Evolutionary conservation across 2,113 vertebrate species (phyloP).

Genomic region (Prionailurus viverrinus): DNA sequence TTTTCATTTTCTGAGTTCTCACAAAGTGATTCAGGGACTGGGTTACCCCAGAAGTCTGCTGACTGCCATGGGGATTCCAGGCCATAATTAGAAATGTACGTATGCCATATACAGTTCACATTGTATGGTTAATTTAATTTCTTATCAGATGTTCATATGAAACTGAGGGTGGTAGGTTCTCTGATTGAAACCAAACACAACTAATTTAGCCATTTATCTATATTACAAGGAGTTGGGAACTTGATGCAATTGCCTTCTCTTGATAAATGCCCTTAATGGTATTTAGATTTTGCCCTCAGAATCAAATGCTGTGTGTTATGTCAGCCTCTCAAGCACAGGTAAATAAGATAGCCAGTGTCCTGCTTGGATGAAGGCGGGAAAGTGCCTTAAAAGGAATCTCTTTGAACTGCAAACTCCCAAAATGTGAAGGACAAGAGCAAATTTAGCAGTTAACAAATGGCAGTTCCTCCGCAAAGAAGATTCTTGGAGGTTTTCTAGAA

Average conservation of each 20-base stretch:
- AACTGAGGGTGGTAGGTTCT: not conserved
- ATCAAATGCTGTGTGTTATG: not conserved
- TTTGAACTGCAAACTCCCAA: not conserved
- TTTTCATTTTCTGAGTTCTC: not conserved
- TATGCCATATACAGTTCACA: not conserved
- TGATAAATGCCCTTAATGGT: not conserved
- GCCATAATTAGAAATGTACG: not conserved
- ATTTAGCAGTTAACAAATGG: not conserved
- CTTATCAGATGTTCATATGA: not conserved
- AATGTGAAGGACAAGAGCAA: not conserved
- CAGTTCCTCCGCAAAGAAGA: not conserved
- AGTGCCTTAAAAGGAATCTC: not conserved
- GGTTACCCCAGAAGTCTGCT: not conserved
- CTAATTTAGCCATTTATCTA: not conserved
- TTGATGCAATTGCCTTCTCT: not conserved
- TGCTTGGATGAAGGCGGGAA: not conserved
- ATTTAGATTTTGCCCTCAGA: conserved; percentile 10
- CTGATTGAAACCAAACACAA: not conserved
- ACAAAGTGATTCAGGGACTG: not conserved
- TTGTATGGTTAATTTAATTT: not conserved
- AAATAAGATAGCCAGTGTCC: not conserved
- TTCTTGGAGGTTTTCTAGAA: not conserved
- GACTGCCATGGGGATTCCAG: not conserved
- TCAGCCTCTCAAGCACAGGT: not conserved
- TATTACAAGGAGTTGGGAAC: not conserved